These are phyloP conservation scores for Cactoblastis cactorum DNA, from an alignment of 2,888 invertebrate species.

Conservation along the genomic window DNA sequence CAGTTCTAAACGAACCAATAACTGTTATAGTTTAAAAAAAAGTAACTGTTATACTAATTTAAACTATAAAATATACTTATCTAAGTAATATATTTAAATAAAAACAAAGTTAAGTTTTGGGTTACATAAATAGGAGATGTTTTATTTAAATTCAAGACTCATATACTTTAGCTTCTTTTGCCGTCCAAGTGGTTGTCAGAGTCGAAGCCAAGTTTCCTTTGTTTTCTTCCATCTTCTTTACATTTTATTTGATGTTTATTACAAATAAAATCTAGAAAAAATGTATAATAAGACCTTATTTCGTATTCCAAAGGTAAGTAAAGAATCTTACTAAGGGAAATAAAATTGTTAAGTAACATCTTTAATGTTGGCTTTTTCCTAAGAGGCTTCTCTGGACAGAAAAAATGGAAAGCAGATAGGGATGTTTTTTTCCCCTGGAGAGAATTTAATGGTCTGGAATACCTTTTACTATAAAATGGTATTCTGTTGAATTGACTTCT, in stretches of 20 bases:
- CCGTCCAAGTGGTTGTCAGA: constrained; percentile 1
- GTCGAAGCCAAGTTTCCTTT: constrained; percentile 6
- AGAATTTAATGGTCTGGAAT: no score
- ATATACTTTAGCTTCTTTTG: not conserved
- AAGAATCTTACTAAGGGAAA: not conserved
- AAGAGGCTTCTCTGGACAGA: no score
- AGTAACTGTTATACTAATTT: no score
- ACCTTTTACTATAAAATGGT: no score
- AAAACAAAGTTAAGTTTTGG: not conserved
- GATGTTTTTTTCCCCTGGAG: no score
- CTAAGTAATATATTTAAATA: no score
- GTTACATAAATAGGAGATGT: constrained; percentile 4
- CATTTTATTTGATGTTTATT: not conserved
- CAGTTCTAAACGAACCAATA: no score
- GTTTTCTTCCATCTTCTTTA: not conserved
- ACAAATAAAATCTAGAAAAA: not conserved
- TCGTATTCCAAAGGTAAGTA: not conserved
- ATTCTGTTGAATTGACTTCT: no score
- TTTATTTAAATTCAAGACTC: constrained; percentile 7
- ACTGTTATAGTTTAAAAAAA: no score
- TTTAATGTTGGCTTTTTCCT: no score
- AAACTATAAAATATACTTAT: no score
- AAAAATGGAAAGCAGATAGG: no score
- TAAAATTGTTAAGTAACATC: not conserved
- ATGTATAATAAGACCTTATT: not conserved